These are phyloP conservation scores for Agriopis marginaria DNA, from an alignment of 2,888 invertebrate species.

Conservation along the genomic window DNA sequence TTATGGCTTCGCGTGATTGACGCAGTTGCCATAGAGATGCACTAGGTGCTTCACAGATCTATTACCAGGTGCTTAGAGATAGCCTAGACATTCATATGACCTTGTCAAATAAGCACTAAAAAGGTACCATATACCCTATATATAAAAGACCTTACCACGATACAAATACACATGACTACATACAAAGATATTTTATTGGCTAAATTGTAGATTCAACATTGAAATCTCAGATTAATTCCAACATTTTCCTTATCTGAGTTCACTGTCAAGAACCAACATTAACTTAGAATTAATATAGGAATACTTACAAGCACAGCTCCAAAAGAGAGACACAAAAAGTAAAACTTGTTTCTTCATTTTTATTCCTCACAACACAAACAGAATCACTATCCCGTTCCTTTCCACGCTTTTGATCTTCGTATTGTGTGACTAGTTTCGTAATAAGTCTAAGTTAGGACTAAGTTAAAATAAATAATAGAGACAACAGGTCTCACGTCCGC, in stretches of 20 bases:
- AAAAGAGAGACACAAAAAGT: conserved; percentile 59
- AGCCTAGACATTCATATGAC: too few relatives aligned
- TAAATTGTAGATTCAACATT: not conserved
- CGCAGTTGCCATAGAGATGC: too few relatives aligned
- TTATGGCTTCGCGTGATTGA: too few relatives aligned
- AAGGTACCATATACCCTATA: too few relatives aligned
- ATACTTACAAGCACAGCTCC: conserved; percentile 63
- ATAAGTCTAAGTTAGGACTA: conserved; percentile 21
- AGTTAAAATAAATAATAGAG: conserved; percentile 34
- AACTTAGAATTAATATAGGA: not conserved
- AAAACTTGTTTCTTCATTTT: conserved; percentile 60
- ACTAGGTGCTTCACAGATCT: too few relatives aligned
- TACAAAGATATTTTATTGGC: not conserved
- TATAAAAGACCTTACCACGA: too few relatives aligned
- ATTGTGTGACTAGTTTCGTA: conserved; percentile 28
- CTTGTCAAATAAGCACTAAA: too few relatives aligned
- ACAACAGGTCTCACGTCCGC: conserved; percentile 38
- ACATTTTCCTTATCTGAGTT: conserved; percentile 26
- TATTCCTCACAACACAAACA: conserved; percentile 41
- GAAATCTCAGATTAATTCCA: not conserved
- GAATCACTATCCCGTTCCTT: conserved; percentile 41
- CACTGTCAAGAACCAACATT: conserved; percentile 25
- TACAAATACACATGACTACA: not conserved
- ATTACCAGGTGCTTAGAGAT: too few relatives aligned
- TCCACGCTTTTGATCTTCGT: conserved; percentile 22